Evolutionary conservation across 2,888 invertebrate genomes (phyloP).

Genomic region (Lacanobia oleracea): DNA sequence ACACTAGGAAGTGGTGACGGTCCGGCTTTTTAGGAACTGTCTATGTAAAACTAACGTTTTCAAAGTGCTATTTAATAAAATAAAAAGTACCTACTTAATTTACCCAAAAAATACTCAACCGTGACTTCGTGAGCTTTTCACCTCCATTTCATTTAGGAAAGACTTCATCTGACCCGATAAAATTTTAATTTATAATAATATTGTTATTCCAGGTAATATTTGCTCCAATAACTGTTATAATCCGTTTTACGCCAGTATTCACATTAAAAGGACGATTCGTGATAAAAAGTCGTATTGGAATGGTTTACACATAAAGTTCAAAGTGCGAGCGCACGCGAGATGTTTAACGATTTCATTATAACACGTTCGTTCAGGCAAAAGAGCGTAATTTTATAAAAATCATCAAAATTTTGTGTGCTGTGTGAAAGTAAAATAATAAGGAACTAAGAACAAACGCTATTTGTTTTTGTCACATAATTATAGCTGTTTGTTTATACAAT

Average conservation of each 20-base stretch:
- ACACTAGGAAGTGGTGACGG: too few species aligned
- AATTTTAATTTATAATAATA: conserved; percentile 3
- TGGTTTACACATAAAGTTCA: conserved; percentile 42
- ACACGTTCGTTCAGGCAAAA: conserved; percentile 6
- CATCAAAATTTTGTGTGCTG: not conserved
- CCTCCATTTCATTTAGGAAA: not conserved
- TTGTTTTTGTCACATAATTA: not conserved
- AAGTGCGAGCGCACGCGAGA: conserved; percentile 46
- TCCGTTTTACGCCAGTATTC: conserved; percentile 20
- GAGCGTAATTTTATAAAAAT: conserved; percentile 17
- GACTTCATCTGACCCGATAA: too few species aligned
- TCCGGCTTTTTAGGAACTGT: too few species aligned
- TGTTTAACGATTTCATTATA: conserved; percentile 52
- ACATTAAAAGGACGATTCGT: conserved; percentile 42
- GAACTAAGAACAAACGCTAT: not conserved
- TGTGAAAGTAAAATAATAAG: conserved; percentile 17
- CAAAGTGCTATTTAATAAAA: too few species aligned
- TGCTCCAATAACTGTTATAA: conserved; percentile 7
- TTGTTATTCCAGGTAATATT: conserved; percentile 9
- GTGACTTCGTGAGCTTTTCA: not conserved
- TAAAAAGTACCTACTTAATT: too few species aligned
- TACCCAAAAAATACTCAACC: too few species aligned
- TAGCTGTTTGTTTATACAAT: not conserved
- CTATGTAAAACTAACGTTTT: too few species aligned
- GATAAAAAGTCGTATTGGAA: conserved; percentile 41